phyloP scores from a whole-genome alignment of 2,888 invertebrate species.

The Mythimna lalbum region DNA sequence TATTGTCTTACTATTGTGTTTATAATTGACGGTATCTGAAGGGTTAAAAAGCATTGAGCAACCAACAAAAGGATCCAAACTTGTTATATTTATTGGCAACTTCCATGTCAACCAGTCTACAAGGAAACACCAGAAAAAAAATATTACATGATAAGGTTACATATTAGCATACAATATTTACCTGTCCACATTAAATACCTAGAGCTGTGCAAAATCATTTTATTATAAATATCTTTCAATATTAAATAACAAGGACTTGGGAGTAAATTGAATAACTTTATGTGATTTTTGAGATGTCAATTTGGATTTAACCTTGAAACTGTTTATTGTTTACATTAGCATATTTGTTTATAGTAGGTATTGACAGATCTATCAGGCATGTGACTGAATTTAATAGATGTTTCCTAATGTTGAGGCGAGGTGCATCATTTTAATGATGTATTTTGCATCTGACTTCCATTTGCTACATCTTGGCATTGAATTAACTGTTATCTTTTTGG shows the following conservation, averaged over 20 bases:
- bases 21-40: too few relatives aligned
- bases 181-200: not conserved
- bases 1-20: too few relatives aligned
- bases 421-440: conserved; percentile 35
- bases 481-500: conserved; percentile 51
- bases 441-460: conserved; percentile 35
- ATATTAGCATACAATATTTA: too few relatives aligned
- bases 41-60: too few relatives aligned
- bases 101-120: not conserved
- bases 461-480: conserved; percentile 58
- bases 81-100: not conserved
- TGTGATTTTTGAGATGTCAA: conserved; percentile 29
- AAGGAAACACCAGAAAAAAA: conserved; percentile 21
- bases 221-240: too few relatives aligned
- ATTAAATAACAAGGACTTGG: not conserved
- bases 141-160: not conserved
- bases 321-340: conserved; percentile 55
- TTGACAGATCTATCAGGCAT: conserved; percentile 57
- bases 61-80: not conserved
- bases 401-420: conserved; percentile 26
- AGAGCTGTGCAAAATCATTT: too few relatives aligned
- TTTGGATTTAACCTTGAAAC: conserved; percentile 54
- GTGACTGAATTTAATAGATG: conserved; percentile 46
- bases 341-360: conserved; percentile 58
- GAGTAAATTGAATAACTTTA: conserved; percentile 25